Conservation (phyloP, 2,888 invertebrate genomes). For the Acronicta aceris region DNA sequence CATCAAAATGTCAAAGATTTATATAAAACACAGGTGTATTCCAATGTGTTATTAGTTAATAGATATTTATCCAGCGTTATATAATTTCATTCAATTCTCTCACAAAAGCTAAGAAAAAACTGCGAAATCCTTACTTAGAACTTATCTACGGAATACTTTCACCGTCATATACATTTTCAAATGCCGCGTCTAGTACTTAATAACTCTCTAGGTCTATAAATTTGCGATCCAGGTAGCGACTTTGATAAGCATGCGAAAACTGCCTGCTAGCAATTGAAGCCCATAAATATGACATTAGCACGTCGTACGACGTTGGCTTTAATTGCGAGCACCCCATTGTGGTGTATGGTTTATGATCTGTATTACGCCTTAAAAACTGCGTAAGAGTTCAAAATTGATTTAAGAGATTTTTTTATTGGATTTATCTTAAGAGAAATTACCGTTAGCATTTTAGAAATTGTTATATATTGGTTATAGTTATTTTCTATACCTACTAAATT, state of each 20-base stretch:
- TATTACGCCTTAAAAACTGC: conserved; percentile 51
- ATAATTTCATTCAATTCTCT: too few species aligned
- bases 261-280: conserved; percentile 76
- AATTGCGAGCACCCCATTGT: conserved; percentile 78
- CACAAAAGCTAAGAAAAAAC: too few species aligned
- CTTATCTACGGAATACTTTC: too few species aligned
- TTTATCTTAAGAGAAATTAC: not conserved
- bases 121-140: too few species aligned
- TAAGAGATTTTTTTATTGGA: conserved; percentile 25
- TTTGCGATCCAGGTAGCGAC: conserved; percentile 75
- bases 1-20: too few species aligned
- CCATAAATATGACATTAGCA: conserved; percentile 89
- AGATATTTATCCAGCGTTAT: too few species aligned
- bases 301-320: conserved; percentile 79
- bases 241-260: conserved; percentile 85
- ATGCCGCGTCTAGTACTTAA: conserved; percentile 48
- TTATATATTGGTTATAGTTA: too few species aligned
- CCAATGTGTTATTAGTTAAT: too few species aligned
- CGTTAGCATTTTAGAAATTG: too few species aligned
- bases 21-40: too few species aligned
- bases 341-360: conserved; percentile 69
- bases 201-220: conserved; percentile 66
- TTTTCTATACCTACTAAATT: too few species aligned
- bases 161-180: not conserved
- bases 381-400: conserved; percentile 35